Base-by-base conservation (phyloP, 1,140 invertebrate species). In the Bombus huntii region DNA sequence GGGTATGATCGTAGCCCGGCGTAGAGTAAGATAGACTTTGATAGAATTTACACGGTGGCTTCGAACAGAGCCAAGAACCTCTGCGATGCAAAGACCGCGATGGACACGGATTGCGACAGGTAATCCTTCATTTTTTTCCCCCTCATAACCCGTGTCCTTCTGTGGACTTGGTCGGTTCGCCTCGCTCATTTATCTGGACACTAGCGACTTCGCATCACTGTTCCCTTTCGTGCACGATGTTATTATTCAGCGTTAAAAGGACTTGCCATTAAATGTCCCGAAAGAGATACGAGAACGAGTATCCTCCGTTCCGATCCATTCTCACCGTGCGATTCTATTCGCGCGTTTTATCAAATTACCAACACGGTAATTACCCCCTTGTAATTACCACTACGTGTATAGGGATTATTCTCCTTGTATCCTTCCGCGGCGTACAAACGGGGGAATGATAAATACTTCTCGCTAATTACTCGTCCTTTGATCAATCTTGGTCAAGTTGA, bases 31-130 rank as follows among this genome's bases (percentile, higher is more conserved):
- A 92, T 91, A 92, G 88, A 92, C 90, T 91, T 91, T 89, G 90
- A 93, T 92, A 92, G 91, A 93, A 92, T 92, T 91, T 92, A 92
- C 90, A 91, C 90, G 90, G 79, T 78, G 88, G 87, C 87, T 91
- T 80, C 79, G 82, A 86, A 90, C 59, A n/a, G 76, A 84, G 86
- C 79, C 76, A 72, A 89, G 85, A 89, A 87, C 85, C 78, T 87
- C 68, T 65, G 68, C 74, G 79, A 87, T 80, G 83, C 80, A 80
- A 89, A 75, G 80, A 70, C 42, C 75, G 62, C 79, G 84, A 89
- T 85, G 89, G 78, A 74, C 89, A 75, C 74, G 78, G 85, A 91
- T 91, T 87, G 88, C 84, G 83, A 88, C 71, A 57, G 81, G 39
- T 42, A 39, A 88, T 86, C 73, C 75, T 82, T 90, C 74, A 75